Conservation (phyloP, 2,113 vertebrate genomes). For the Eptatretus burgeri region DNA sequence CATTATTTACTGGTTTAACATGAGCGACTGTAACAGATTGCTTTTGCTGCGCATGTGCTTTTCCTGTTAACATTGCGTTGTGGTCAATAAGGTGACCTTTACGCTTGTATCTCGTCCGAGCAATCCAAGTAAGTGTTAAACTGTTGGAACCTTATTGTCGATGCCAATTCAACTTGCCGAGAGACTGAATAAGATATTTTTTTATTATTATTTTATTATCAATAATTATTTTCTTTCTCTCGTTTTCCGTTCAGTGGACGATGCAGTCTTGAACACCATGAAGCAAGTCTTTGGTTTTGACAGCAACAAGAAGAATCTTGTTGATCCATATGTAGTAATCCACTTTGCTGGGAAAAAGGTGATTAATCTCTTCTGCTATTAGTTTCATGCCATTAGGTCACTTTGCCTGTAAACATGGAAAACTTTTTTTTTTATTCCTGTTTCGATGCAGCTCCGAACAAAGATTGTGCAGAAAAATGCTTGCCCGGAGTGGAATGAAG, state of each 20-base stretch:
- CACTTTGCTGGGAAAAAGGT: constrained; percentile 19
- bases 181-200: not conserved
- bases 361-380: not conserved
- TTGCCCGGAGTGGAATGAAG: constrained; percentile 19
- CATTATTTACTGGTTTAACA: no score
- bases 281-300: not conserved
- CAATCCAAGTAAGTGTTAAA: no score
- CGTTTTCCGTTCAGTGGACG: constrained; percentile 7
- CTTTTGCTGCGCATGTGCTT: no score
- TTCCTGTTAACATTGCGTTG: no score
- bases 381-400: not conserved
- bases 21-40: no score
- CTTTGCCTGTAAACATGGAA: not conserved
- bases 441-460: constrained; percentile 14
- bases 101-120: no score
- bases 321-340: constrained; percentile 13
- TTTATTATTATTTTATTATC: no score
- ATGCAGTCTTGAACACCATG: not conserved
- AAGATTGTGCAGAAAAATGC: not conserved
- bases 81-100: no score
- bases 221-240: not conserved
- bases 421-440: not conserved
- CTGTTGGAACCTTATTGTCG: not conserved
- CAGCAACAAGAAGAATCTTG: constrained; percentile 6
- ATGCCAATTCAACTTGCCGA: not conserved